These are phyloP conservation scores for Aldabrachelys gigantea DNA, from an alignment of 2,113 vertebrate genomes.

Conservation along the genomic window DNA sequence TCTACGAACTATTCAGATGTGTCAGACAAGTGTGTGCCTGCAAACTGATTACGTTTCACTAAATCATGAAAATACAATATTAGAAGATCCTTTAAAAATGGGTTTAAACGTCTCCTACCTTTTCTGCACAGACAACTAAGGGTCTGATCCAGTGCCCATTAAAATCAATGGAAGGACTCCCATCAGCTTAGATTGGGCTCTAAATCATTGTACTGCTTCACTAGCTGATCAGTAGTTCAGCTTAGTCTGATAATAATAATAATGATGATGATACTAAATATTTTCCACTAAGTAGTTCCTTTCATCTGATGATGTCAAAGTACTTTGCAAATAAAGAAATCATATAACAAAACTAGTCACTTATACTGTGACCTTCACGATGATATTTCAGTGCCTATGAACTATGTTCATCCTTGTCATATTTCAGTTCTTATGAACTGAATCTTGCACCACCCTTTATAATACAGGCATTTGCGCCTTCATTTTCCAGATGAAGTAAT, in stretches of 20 bases:
- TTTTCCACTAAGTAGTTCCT: not conserved
- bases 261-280: not conserved
- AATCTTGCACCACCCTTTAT: not conserved
- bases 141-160: not conserved
- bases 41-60: conserved; percentile 3
- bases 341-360: not conserved
- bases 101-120: not conserved
- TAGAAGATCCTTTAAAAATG: not conserved
- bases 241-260: not conserved
- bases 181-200: not conserved
- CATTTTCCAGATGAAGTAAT: not conserved
- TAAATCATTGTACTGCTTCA: not conserved
- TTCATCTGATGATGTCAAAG: not conserved
- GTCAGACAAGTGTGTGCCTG: conserved; percentile 15
- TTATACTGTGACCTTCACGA: not conserved
- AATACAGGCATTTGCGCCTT: not conserved
- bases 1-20: not conserved
- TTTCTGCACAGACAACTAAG: not conserved
- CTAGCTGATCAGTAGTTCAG: not conserved
- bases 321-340: not conserved
- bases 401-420: not conserved
- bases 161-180: not conserved
- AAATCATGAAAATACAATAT: not conserved
- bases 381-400: not conserved
- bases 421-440: not conserved